phyloP scores from a whole-genome alignment of 2,113 vertebrate genomes.

The Semnornis frantzii region DNA sequence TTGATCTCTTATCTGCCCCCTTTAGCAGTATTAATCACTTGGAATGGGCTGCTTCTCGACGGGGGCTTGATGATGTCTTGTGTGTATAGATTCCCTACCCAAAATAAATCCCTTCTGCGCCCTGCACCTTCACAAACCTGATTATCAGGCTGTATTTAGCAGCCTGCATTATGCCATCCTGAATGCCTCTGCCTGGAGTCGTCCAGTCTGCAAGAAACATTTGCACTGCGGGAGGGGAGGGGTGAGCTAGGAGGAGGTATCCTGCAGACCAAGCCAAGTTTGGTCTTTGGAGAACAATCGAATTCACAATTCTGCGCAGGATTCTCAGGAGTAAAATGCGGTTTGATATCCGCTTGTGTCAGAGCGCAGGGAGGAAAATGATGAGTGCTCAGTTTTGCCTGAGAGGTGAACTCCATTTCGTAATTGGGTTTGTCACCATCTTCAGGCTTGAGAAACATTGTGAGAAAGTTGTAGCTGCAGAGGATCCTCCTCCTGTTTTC shows the following conservation, averaged over 20 bases:
- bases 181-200: conserved; percentile 26
- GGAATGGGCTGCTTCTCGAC: conserved; percentile 84
- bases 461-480: neutral
- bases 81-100: conserved; percentile 66
- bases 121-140: conserved; percentile 42
- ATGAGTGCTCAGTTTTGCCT: neutral
- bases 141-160: conserved; percentile 36
- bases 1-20: conserved; percentile 86
- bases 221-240: neutral
- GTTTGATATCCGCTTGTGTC: neutral
- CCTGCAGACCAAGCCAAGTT: conserved; percentile 4
- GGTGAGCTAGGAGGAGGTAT: neutral
- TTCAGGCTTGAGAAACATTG: neutral
- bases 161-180: conserved; percentile 2
- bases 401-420: neutral
- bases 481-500: neutral
- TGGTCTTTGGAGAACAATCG: conserved; percentile 30
- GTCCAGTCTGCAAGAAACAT: neutral
- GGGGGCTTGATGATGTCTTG: conserved; percentile 76
- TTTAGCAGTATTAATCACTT: conserved; percentile 91
- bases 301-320: neutral
- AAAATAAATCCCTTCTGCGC: conserved; percentile 54
- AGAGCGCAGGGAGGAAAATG: neutral
- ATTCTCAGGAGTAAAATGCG: conserved; percentile 8
- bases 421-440: neutral